phyloP scores from a whole-genome alignment of 2,113 vertebrate genomes.

The Ceuthmochares aereus region DNA sequence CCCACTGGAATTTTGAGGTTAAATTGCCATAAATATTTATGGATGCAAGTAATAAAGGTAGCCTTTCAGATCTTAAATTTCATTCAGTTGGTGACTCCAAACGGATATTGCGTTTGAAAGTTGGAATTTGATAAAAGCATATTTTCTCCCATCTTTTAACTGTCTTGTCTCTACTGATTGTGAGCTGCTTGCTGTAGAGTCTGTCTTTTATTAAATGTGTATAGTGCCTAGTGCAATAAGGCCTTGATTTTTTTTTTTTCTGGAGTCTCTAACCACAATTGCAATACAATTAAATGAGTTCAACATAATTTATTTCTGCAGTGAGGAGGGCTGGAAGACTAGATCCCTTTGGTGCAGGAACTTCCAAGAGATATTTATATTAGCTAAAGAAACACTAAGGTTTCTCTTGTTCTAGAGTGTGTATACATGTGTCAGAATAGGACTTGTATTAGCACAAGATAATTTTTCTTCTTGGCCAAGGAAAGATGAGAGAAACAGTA shows the following conservation, averaged over 20 bases:
- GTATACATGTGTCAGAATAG: neutral
- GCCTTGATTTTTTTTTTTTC: neutral
- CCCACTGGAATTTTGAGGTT: conserved; percentile 24
- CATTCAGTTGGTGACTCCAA: conserved; percentile 39
- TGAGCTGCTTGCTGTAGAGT: neutral
- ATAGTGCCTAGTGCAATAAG: neutral
- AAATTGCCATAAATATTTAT: conserved; percentile 59
- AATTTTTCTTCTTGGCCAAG: neutral
- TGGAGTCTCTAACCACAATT: neutral
- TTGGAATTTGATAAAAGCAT: conserved; percentile 15
- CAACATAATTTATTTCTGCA: neutral
- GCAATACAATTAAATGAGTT: neutral
- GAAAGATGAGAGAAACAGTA: neutral
- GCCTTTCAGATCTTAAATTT: conserved; percentile 27
- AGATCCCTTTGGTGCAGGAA: neutral
- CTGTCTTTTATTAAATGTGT: conserved; percentile 16
- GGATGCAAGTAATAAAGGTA: conserved; percentile 34
- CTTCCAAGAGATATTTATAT: neutral
- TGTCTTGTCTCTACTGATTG: conserved; percentile 42
- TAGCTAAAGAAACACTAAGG: neutral
- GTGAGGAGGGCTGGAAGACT: neutral
- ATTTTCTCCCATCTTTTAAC: conserved; percentile 31
- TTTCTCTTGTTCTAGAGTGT: neutral
- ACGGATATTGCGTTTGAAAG: conserved; percentile 45
- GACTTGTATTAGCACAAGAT: neutral